Evolutionary conservation across 2,113 vertebrate genomes (phyloP).

Genomic region (Forbesichthys agassizii): DNA sequence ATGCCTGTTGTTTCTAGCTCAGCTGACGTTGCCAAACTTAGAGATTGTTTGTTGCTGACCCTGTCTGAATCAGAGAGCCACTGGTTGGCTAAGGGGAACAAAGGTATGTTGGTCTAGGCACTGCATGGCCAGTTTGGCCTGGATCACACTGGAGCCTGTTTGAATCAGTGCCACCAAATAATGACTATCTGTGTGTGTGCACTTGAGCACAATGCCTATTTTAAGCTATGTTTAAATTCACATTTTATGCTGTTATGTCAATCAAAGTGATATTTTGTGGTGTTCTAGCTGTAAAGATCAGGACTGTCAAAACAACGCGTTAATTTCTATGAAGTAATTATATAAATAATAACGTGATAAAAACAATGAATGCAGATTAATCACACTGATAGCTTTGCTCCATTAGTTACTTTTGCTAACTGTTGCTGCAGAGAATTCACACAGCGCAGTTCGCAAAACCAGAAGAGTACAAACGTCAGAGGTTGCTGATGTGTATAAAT

Average conservation of each 20-base stretch:
- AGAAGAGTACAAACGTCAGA: too few species aligned
- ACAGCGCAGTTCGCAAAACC: too few species aligned
- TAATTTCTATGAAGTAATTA: too few species aligned
- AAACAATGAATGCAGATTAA: too few species aligned
- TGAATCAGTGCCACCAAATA: slow-evolving; percentile 16
- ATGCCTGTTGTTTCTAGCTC: slow-evolving; percentile 75
- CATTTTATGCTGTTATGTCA: not conserved
- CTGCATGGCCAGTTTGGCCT: slow-evolving; percentile 15
- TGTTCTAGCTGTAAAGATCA: too few species aligned
- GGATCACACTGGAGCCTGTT: slow-evolving; percentile 29
- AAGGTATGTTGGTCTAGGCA: slow-evolving; percentile 46
- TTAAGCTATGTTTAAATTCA: not conserved
- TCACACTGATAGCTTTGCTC: too few species aligned
- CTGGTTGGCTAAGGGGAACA: slow-evolving; percentile 39
- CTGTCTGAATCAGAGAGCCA: slow-evolving; percentile 57
- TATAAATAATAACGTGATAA: too few species aligned
- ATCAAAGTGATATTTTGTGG: too few species aligned
- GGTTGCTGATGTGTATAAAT: too few species aligned
- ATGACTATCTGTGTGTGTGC: slow-evolving; percentile 4
- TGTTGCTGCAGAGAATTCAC: too few species aligned
- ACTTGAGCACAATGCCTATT: not conserved
- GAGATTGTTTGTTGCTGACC: slow-evolving; percentile 80
- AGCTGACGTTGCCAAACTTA: slow-evolving; percentile 75
- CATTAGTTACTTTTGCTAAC: too few species aligned
- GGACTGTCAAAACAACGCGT: too few species aligned